phyloP scores from a whole-genome alignment of 2,888 invertebrate species.

The Stratiomys singularior region DNA sequence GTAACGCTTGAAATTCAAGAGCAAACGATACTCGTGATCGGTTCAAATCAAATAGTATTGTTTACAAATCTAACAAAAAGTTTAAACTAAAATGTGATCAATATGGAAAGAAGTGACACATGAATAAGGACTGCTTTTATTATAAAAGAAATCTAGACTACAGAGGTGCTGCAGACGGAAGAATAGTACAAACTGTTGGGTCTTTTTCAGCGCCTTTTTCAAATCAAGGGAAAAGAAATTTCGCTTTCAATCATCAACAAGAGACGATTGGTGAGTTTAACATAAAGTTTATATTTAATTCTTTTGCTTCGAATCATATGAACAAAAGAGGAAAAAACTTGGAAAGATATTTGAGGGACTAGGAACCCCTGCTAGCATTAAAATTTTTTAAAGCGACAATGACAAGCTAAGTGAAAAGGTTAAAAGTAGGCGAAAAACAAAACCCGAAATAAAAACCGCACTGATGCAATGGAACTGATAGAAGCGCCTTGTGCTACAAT shows the following conservation, averaged over 20 bases:
- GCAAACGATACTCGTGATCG: neutral
- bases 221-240: neutral
- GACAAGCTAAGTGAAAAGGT: no score
- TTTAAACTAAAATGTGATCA: constrained; percentile 2
- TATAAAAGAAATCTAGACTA: neutral
- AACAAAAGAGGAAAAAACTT: no score
- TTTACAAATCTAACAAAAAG: neutral
- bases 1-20: neutral
- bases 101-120: neutral
- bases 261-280: neutral
- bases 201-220: neutral
- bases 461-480: no score
- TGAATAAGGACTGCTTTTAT: neutral
- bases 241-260: constrained; percentile 7
- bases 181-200: neutral
- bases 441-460: no score
- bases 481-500: no score
- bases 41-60: neutral
- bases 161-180: neutral
- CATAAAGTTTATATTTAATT: constrained; percentile 12
- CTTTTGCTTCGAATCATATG: constrained; percentile 53
- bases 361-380: no score
- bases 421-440: no score
- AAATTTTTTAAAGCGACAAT: no score
- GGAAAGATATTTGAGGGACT: no score